Percentiles rank a stretch among this genome's conserved stretches.
These are phyloP conservation scores for Dynastes maya DNA, from an alignment of 2,888 invertebrate genomes.

Conservation along the genomic window DNA sequence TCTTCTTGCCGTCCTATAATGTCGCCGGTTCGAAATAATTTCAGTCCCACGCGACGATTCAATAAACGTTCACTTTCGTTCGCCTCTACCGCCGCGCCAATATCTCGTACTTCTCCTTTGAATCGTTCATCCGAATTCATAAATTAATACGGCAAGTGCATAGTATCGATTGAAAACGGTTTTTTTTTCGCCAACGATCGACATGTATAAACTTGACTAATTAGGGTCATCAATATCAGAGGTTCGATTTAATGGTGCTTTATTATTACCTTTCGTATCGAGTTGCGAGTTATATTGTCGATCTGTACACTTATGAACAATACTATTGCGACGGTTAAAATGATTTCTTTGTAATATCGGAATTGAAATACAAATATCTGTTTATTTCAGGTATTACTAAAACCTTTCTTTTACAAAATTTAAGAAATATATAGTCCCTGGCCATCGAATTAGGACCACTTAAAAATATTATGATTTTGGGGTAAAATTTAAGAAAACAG, in stretches of 20 bases:
- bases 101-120: background rate
- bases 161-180: constrained; percentile 4
- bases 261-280: constrained; percentile 4
- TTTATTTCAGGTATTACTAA: too few relatives aligned
- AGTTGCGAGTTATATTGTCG: constrained; percentile 1
- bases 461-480: too few relatives aligned
- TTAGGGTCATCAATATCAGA: constrained; percentile 46
- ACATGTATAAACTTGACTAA: constrained; percentile 44
- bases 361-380: too few relatives aligned
- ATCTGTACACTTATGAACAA: constrained; percentile 22
- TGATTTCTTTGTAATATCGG: background rate
- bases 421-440: too few relatives aligned
- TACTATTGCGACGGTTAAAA: background rate
- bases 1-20: constrained; percentile 17
- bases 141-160: constrained; percentile 32
- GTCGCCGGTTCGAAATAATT: constrained; percentile 35
- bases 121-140: constrained; percentile 23
- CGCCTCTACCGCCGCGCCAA: background rate
- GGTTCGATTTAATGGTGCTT: constrained; percentile 10
- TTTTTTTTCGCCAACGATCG: constrained; percentile 19
- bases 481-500: too few relatives aligned
- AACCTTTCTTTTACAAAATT: too few relatives aligned
- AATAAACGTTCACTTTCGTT: constrained; percentile 36
- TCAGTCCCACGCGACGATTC: constrained; percentile 43
- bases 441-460: too few relatives aligned